Evolutionary conservation across 2,888 invertebrate genomes (phyloP).

Genomic region (Ormyrus thymus): DNA sequence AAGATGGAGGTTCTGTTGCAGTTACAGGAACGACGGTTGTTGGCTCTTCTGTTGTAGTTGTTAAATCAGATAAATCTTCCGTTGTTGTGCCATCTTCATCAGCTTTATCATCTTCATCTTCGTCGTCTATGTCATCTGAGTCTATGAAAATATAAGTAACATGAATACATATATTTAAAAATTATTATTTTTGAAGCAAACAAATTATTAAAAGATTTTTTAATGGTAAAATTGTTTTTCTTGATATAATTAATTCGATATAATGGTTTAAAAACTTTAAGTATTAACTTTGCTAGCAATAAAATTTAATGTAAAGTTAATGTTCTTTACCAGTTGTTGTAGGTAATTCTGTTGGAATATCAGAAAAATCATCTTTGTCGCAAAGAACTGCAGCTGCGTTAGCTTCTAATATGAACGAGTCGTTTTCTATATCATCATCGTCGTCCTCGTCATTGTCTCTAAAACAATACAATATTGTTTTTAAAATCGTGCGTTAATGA

Average conservation of each 20-base stretch:
- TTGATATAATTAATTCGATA: too few relatives aligned
- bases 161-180: not conserved
- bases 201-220: too few relatives aligned
- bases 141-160: not conserved
- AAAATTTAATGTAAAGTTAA: not conserved
- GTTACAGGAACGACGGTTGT: not conserved
- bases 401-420: slow-evolving; percentile 32
- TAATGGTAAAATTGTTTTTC: too few relatives aligned
- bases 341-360: slow-evolving; percentile 19
- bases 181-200: too few relatives aligned
- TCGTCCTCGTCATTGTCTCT: slow-evolving; percentile 54
- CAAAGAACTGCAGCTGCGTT: slow-evolving; percentile 54
- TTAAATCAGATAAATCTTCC: not conserved
- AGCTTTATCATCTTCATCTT: not conserved
- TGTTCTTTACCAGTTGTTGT: slow-evolving; percentile 29
- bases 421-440: slow-evolving; percentile 52
- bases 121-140: not conserved
- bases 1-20: slow-evolving; percentile 9
- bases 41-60: slow-evolving; percentile 9
- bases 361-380: slow-evolving; percentile 46
- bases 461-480: not conserved
- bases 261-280: too few relatives aligned
- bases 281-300: not conserved
- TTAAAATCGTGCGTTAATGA: not conserved
- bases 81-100: not conserved